Conservation (phyloP, 2,888 invertebrate species). For the Melanostoma scalare region DNA sequence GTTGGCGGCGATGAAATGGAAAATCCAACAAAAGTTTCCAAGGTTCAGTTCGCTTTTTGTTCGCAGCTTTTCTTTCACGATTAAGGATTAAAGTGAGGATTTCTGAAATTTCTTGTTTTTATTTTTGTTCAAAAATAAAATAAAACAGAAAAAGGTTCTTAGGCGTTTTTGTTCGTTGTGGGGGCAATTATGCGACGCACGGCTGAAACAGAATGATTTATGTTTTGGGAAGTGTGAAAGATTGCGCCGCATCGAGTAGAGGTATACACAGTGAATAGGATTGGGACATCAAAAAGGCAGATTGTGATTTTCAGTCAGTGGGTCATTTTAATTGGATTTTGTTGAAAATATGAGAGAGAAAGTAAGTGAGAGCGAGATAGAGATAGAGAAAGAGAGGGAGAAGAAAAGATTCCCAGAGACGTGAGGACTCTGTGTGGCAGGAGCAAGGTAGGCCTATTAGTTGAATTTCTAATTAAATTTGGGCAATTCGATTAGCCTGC, state of each 20-base stretch:
- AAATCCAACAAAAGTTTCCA: slow-evolving; percentile 63
- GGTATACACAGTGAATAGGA: slow-evolving; percentile 7
- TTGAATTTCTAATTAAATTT: neutral
- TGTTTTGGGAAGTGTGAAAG: slow-evolving; percentile 32
- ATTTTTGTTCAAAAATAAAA: neutral
- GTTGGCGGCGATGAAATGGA: slow-evolving; percentile 67
- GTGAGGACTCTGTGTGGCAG: neutral
- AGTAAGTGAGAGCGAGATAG: neutral
- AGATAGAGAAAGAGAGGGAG: too few species aligned
- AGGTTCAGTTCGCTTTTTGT: slow-evolving; percentile 12
- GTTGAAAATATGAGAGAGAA: slow-evolving; percentile 1
- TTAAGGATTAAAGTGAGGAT: slow-evolving; percentile 51
- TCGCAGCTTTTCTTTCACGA: slow-evolving; percentile 36
- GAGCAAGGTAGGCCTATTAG: neutral
- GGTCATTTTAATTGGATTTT: slow-evolving; percentile 63
- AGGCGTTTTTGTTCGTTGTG: slow-evolving; percentile 8
- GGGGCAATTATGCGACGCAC: slow-evolving; percentile 55
- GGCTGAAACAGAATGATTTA: slow-evolving; percentile 58
- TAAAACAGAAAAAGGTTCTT: slow-evolving; percentile 29
- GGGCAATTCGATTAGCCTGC: slow-evolving; percentile 5
- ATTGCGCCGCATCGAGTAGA: neutral
- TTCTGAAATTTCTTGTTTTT: slow-evolving; percentile 12
- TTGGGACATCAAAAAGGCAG: slow-evolving; percentile 28
- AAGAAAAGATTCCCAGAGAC: neutral
- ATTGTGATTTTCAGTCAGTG: slow-evolving; percentile 53